phyloP scores from a whole-genome alignment of 2,797 vertebrate species.

The Astyanax mexicanus region DNA sequence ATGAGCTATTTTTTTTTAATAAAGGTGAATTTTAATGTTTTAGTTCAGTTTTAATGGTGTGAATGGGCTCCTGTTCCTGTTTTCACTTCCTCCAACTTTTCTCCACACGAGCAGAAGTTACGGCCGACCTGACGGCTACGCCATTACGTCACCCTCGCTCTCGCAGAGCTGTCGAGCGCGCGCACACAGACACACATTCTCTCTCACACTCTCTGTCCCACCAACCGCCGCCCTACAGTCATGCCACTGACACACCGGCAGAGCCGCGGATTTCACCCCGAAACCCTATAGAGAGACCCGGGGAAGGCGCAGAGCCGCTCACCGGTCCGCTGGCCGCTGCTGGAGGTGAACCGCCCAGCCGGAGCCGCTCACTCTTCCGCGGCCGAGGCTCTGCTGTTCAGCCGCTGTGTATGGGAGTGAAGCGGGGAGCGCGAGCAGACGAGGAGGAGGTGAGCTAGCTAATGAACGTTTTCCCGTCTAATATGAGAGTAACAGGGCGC shows the following conservation, averaged over 20 bases:
- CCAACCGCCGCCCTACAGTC: conserved; percentile 66
- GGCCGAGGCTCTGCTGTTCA: conserved; percentile 33
- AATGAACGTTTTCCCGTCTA: conserved; percentile 41
- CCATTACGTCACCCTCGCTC: conserved; percentile 72
- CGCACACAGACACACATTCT: not conserved
- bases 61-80: no score
- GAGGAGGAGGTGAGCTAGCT: conserved; percentile 72
- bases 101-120: conserved; percentile 49
- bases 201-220: conserved; percentile 43
- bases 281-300: not conserved
- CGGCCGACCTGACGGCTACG: conserved; percentile 52
- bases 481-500: conserved; percentile 34
- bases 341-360: conserved; percentile 34
- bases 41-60: no score
- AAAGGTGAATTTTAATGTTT: no score
- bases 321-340: not conserved
- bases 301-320: not conserved
- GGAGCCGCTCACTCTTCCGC: conserved; percentile 42
- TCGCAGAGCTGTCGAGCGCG: not conserved
- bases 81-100: conserved; percentile 6
- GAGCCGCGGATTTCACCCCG: conserved; percentile 24
- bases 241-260: conserved; percentile 52
- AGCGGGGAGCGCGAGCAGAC: conserved; percentile 59
- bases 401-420: conserved; percentile 73
- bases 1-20: no score